A percentile compares a stretch with the other conserved stretches of the same genome.
Evolutionary conservation across 37 sponge, comb jelly and placozoan species (phyloP).

Genomic region (Theonella swinhoei): DNA sequence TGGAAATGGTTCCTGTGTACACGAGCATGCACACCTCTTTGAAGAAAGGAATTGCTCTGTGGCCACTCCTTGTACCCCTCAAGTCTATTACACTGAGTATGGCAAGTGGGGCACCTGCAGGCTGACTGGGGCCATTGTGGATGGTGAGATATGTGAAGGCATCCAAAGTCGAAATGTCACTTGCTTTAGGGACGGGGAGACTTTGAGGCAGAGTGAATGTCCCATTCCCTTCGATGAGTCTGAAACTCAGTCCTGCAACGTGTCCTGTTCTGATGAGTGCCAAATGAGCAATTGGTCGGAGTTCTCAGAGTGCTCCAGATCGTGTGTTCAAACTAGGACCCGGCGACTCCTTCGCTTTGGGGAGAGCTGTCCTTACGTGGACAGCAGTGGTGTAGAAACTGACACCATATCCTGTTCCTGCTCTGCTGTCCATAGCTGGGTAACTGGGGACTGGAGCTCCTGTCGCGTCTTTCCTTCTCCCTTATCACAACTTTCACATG

Average conservation of each 20-base stretch:
- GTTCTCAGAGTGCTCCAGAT: constrained; percentile 15
- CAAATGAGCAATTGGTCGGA: constrained; percentile 18
- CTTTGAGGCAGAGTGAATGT: not conserved
- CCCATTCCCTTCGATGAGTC: not conserved
- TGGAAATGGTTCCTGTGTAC: not conserved
- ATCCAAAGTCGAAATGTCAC: not conserved
- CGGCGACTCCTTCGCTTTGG: constrained; percentile 24
- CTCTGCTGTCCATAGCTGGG: not conserved
- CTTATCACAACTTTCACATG: constrained; percentile 3
- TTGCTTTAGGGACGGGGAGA: constrained; percentile 15
- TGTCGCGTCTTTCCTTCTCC: not conserved
- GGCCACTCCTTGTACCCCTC: not conserved
- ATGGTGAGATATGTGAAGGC: not conserved
- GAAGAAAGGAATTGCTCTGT: constrained; percentile 9
- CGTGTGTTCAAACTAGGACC: not conserved
- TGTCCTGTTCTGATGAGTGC: constrained; percentile 30
- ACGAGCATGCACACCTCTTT: not conserved
- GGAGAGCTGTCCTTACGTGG: not conserved
- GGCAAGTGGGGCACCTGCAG: constrained; percentile 21
- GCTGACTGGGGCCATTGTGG: not conserved
- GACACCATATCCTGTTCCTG: not conserved
- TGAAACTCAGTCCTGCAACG: not conserved
- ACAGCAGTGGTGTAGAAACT: constrained; percentile 4
- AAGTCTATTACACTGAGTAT: not conserved
- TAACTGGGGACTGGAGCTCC: not conserved